These are phyloP conservation scores for Strix occidentalis DNA, from an alignment of 2,797 vertebrate species.

Conservation along the genomic window DNA sequence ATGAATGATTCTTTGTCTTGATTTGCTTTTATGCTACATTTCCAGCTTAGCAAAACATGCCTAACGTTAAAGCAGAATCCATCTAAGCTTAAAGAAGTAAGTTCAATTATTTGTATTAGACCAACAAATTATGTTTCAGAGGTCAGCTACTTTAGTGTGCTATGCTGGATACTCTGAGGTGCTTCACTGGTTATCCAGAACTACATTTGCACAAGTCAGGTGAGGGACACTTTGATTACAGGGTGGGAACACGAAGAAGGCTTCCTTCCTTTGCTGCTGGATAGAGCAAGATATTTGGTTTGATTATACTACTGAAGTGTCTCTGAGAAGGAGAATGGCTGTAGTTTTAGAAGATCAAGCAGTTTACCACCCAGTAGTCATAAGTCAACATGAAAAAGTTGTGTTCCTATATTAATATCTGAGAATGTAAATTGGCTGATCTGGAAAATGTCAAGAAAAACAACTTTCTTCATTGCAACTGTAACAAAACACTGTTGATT, in stretches of 20 bases:
- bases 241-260: rapidly evolving
- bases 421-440: not conserved
- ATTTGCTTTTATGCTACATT: not conserved
- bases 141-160: not conserved
- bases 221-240: not conserved
- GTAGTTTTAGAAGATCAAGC: not conserved
- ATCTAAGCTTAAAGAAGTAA: not conserved
- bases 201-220: not conserved
- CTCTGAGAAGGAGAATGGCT: not conserved
- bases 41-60: not conserved
- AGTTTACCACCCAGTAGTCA: not conserved
- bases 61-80: not conserved
- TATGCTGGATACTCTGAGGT: not conserved
- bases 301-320: not conserved
- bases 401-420: not conserved
- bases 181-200: not conserved
- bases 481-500: not conserved
- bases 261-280: not conserved
- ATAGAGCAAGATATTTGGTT: not conserved
- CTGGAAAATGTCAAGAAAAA: not conserved
- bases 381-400: not conserved
- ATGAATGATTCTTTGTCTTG: not conserved
- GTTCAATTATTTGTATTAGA: not conserved
- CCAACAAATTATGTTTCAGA: not conserved
- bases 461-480: not conserved